Percentiles rank a stretch among this genome's conserved stretches.
Conservation (phyloP, 2,888 invertebrate species). For the Hofmannophila pseudospretella region DNA sequence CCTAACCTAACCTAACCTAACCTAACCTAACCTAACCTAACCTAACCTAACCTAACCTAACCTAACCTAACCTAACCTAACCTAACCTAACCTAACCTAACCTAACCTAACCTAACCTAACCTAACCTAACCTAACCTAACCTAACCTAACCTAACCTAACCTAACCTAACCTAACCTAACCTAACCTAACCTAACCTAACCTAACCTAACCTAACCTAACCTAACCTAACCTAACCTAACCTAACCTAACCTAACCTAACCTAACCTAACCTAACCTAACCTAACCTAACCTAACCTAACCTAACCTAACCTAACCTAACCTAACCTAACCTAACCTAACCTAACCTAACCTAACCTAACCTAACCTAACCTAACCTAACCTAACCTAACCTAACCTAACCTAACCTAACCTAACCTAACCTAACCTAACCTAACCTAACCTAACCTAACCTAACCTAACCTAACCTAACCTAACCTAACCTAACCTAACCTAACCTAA, state of each 20-base stretch:
- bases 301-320: conserved; percentile 19
- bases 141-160: conserved; percentile 27
- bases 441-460: conserved; percentile 21
- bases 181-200: conserved; percentile 25
- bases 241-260: conserved; percentile 19
- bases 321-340: conserved; percentile 18
- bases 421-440: conserved; percentile 18
- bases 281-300: conserved; percentile 19
- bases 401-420: conserved; percentile 23
- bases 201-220: conserved; percentile 24
- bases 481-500: too few species aligned
- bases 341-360: conserved; percentile 19
- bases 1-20: conserved; percentile 19
- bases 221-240: conserved; percentile 22
- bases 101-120: conserved; percentile 24
- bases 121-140: conserved; percentile 27
- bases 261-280: conserved; percentile 13
- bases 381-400: conserved; percentile 21
- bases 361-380: conserved; percentile 21
- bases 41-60: conserved; percentile 20
- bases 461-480: conserved; percentile 16
- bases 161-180: conserved; percentile 20
- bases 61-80: conserved; percentile 16
- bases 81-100: conserved; percentile 18
- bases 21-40: conserved; percentile 19